Percentiles rank a stretch among this genome's conserved stretches.
These are phyloP conservation scores for Acleris sparsana DNA, from an alignment of 2,888 invertebrate genomes.

Conservation along the genomic window DNA sequence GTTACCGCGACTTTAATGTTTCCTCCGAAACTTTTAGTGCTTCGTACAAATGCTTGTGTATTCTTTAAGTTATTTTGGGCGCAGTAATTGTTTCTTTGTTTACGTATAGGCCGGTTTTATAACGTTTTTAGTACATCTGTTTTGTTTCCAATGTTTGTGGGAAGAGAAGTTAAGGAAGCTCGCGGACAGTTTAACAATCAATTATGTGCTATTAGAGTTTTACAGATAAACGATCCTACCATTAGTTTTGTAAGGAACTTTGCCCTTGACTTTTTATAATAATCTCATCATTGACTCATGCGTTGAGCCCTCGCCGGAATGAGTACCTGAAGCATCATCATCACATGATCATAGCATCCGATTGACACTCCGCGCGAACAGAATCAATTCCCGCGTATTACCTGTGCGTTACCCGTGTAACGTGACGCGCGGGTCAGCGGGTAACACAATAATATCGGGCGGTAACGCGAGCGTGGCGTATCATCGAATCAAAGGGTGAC, in stretches of 20 bases:
- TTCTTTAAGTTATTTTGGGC: slow-evolving; percentile 46
- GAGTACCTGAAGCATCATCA: neutral
- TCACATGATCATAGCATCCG: neutral
- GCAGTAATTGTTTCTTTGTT: slow-evolving; percentile 38
- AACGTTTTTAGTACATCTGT: slow-evolving; percentile 40
- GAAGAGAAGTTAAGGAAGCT: slow-evolving; percentile 30
- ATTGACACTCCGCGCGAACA: neutral
- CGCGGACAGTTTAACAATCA: slow-evolving; percentile 8
- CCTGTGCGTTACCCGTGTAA: slow-evolving; percentile 11
- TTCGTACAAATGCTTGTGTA: slow-evolving; percentile 48
- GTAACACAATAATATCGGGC: neutral
- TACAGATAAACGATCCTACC: too few species aligned
- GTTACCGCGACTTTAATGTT: slow-evolving; percentile 55
- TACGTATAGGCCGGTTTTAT: slow-evolving; percentile 39
- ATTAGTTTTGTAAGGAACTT: too few species aligned
- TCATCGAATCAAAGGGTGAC: slow-evolving; percentile 25
- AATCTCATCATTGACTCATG: too few species aligned
- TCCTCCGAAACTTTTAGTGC: slow-evolving; percentile 48
- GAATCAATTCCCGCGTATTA: slow-evolving; percentile 25
- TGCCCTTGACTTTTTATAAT: too few species aligned
- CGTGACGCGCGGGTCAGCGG: slow-evolving; percentile 10
- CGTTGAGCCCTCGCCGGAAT: too few species aligned
- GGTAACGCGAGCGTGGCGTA: slow-evolving; percentile 14
- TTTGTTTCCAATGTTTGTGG: slow-evolving; percentile 38
- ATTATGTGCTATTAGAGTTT: neutral